Evolutionary conservation across 2,113 vertebrate genomes (phyloP).

Genomic region (Xenopus borealis): DNA sequence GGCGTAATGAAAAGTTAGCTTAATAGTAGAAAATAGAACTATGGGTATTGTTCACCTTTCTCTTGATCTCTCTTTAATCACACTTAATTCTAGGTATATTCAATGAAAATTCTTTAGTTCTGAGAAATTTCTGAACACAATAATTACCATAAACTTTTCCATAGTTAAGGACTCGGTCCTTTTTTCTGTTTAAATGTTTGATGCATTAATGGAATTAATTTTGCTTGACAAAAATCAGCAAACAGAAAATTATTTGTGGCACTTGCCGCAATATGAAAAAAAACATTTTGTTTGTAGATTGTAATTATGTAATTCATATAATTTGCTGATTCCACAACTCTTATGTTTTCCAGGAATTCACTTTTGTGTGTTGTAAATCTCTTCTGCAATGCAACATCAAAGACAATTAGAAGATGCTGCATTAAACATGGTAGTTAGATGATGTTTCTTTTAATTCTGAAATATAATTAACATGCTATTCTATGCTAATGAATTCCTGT

Average conservation of each 20-base stretch:
- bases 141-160: not conserved
- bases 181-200: not conserved
- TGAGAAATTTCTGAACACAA: not conserved
- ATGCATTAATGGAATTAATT: not conserved
- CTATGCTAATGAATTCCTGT: no score
- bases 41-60: slow-evolving; percentile 8
- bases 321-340: no score
- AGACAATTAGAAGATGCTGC: no score
- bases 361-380: no score
- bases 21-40: slow-evolving; percentile 11
- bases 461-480: no score
- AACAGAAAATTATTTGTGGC: not conserved
- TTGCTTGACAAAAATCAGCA: not conserved
- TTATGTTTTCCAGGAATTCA: no score
- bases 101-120: slow-evolving; percentile 9
- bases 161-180: not conserved
- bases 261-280: no score
- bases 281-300: no score
- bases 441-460: no score
- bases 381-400: no score
- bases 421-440: no score
- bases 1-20: slow-evolving; percentile 23
- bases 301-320: no score
- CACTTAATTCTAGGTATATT: slow-evolving; percentile 25
- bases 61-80: slow-evolving; percentile 22